Conservation (phyloP, 2,113 vertebrate species). For the Pheucticus melanocephalus region DNA sequence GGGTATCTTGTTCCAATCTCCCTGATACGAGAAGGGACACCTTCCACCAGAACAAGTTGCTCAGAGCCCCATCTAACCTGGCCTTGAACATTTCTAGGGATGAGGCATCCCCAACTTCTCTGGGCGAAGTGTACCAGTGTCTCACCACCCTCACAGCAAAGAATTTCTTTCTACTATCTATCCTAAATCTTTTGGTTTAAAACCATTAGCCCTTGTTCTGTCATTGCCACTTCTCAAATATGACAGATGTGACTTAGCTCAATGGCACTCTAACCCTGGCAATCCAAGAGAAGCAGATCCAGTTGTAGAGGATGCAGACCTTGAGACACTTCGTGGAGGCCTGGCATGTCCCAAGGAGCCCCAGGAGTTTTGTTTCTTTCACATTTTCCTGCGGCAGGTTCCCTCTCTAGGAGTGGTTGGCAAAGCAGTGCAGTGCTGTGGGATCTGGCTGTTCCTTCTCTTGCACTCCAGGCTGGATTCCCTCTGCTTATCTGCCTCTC, state of each 20-base stretch:
- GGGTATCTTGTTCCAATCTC: not conserved
- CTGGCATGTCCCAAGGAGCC: not conserved
- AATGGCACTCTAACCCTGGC: not conserved
- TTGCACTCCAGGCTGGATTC: not conserved
- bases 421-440: not conserved
- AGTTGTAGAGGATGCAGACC: not conserved
- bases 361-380: not conserved
- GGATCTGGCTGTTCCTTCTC: not conserved
- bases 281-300: not conserved
- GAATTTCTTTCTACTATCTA: not conserved
- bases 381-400: not conserved
- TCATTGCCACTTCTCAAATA: not conserved
- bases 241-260: not conserved
- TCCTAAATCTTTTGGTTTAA: not conserved
- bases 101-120: fast-evolving
- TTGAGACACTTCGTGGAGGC: not conserved
- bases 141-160: not conserved
- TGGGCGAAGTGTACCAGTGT: not conserved
- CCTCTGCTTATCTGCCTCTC: not conserved
- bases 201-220: fast-evolving
- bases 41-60: not conserved
- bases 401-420: fast-evolving
- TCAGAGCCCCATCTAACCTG: not conserved
- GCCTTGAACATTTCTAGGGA: not conserved
- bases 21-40: not conserved